Evolutionary conservation across 2,113 vertebrate species (phyloP), one percentile per base, ranked within the genome.

Genomic region (Arothron firmamentum): DNA sequence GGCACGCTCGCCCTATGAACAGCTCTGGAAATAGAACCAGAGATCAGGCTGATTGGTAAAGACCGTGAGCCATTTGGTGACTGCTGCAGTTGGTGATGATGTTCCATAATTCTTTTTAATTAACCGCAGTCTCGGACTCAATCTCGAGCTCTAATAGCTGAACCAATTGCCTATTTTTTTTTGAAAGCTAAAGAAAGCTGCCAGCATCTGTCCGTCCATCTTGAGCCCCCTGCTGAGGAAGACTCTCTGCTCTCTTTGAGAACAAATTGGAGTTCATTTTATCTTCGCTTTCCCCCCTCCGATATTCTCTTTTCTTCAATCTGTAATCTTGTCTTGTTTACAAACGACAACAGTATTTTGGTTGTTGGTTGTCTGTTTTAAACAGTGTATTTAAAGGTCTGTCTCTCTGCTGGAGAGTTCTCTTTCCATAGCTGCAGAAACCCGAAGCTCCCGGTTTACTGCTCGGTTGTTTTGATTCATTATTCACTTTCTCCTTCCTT

Each of bases 11-110:
- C 69, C 74, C 51, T 59, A 45, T 59, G 55, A 64, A 42, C 25
- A 16, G 14, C 48, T 72, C 67, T 52, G 74, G 23, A 72, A 78
- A 68, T 65, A 45, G 42, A 42, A 18, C 74, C 3, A 72, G 63
- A 61, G 28, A 38, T 50, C 0, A 56, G 21, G 67, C 70, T 62
- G 57, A 78, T 60, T 58, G 11, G 34, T 50, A 42, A 15, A 67
- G 45, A 41, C 65, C 42, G 34, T 62, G 25, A 74, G 54, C 25
- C 11, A 14, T 65, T 74, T 56, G 25, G 48, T 56, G 64, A 69
- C 59, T 46, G 28, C 59, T 1, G 34, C 34, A 10, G 34, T 38
- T 12, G 34, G 8, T 38, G 34, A 38, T 38, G 9, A 38, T 38
- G 34, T 38, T 38, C 12, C 9, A 38, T 38, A 11, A 12, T 4